Base-by-base conservation (phyloP, 2,888 invertebrate species). In the Acleris emargana region DNA sequence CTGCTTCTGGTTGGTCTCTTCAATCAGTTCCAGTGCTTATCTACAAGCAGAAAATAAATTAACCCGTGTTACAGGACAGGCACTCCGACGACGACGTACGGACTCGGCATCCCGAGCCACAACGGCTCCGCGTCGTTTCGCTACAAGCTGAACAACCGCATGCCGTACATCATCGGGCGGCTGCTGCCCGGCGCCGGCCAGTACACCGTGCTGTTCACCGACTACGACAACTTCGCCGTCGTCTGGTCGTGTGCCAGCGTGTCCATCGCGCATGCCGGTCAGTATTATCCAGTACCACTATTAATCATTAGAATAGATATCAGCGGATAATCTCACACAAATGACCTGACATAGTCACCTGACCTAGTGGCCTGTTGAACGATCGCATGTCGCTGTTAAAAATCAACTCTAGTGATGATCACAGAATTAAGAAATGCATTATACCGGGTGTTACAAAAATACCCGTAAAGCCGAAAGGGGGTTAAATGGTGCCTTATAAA, bases 201-300 rank as follows among this genome's bases (percentile, higher is more conserved):
- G 70, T 96, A 96, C 87, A 94, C 94, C 84, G 91, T 96, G 53
- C 91, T 96, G 25, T 94, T 94, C 77, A 96, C 96, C 0, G 96
- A 96, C 84, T 96, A 96, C 83, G 93, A 93, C 0, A 94, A 94
- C 76, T 96, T 94, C 84, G 96, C 96, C 45, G 93, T 96, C 68
- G 78, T 96, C 55, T 96, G 96, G 95, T 95, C 96, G 4, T 96
- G 96, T 76, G 94, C 94, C 20, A 95, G 94, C 82, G 90, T 95
- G 69, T 94, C 94, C 58, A 74, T 95, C 54, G 91, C 94, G 62
- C 94, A 95, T 78, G 89, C 94, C 79, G 95, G 95, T 95, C 78
- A 73, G 69, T 51, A 49, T 17, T 4, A 4, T n/a, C n/a, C 43
- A 6, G 45, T 2, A 45, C 16, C 45, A 2, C 5, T 1, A 28